phyloP scores from a whole-genome alignment of 2,888 invertebrate species.

The Sinodicranocentrus sp. region DNA sequence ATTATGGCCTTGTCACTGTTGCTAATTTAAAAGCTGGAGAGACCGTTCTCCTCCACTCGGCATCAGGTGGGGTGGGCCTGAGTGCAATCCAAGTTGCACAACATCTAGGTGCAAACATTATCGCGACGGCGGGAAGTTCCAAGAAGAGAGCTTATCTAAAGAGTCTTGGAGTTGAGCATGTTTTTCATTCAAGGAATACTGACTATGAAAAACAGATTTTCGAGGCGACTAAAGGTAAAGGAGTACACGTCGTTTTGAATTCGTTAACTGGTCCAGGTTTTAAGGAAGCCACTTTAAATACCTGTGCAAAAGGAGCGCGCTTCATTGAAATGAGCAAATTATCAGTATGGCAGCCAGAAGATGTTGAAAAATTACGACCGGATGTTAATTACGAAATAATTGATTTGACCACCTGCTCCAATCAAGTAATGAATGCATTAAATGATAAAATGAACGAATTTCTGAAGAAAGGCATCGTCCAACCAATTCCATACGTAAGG shows the following conservation, averaged over 20 bases:
- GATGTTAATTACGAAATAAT: constrained; percentile 64
- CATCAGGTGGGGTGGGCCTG: constrained; percentile 58
- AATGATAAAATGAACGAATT: constrained; percentile 25
- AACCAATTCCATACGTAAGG: constrained; percentile 38
- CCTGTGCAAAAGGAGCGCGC: constrained; percentile 49
- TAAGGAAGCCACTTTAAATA: constrained; percentile 58
- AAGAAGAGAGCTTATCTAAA: constrained; percentile 58
- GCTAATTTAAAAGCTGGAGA: constrained; percentile 41
- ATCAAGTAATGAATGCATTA: not conserved
- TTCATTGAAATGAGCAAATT: constrained; percentile 71
- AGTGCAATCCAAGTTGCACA: constrained; percentile 39
- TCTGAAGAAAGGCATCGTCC: constrained; percentile 32
- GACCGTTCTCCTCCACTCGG: constrained; percentile 53
- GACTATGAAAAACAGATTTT: constrained; percentile 53
- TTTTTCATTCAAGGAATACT: constrained; percentile 68
- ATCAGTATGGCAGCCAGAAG: constrained; percentile 59
- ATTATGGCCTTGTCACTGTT: constrained; percentile 21
- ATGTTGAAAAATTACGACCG: constrained; percentile 45
- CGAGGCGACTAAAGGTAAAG: constrained; percentile 40
- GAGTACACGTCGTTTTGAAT: constrained; percentile 69
- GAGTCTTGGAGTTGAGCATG: constrained; percentile 53
- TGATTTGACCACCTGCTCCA: constrained; percentile 41
- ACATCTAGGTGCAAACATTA: constrained; percentile 42
- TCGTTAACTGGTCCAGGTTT: constrained; percentile 69
- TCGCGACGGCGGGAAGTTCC: constrained; percentile 59